Conservation (phyloP, 2,888 invertebrate species). For the Eledona agricola region DNA sequence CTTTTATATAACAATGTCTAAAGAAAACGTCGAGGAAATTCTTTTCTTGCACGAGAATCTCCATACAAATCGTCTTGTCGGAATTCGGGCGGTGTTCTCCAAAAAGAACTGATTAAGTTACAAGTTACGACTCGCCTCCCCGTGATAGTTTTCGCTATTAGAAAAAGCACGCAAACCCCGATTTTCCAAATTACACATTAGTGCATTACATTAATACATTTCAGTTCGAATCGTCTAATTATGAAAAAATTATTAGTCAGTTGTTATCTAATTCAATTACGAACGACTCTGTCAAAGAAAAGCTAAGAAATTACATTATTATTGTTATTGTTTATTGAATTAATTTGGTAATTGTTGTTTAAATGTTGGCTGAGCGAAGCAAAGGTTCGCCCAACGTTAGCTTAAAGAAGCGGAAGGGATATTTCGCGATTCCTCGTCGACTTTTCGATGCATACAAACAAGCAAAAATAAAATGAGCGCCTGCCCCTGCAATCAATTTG, state of each 20-base stretch:
- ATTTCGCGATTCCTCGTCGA: background rate
- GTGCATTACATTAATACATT: slow-evolving; percentile 1
- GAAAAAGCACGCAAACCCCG: too few species aligned
- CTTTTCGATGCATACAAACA: background rate
- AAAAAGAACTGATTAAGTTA: slow-evolving; percentile 44
- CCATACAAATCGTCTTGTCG: slow-evolving; percentile 56
- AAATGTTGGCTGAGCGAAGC: too few species aligned
- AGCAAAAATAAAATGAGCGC: background rate
- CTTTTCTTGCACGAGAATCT: slow-evolving; percentile 50
- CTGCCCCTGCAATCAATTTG: slow-evolving; percentile 6
- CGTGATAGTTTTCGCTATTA: slow-evolving; percentile 26
- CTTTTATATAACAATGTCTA: slow-evolving; percentile 48
- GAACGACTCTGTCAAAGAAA: too few species aligned
- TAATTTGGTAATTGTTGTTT: too few species aligned
- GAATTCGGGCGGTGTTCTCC: slow-evolving; percentile 49
- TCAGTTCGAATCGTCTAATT: too few species aligned
- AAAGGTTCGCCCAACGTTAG: background rate
- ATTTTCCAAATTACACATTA: slow-evolving; percentile 31
- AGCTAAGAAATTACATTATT: too few species aligned
- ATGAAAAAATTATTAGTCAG: too few species aligned
- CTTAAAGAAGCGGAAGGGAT: background rate
- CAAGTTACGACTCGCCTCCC: slow-evolving; percentile 34
- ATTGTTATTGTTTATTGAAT: too few species aligned
- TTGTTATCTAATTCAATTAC: too few species aligned
- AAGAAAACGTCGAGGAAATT: slow-evolving; percentile 48